Conservation (phyloP, 2,888 invertebrate species). For the Harmothoe impar region DNA sequence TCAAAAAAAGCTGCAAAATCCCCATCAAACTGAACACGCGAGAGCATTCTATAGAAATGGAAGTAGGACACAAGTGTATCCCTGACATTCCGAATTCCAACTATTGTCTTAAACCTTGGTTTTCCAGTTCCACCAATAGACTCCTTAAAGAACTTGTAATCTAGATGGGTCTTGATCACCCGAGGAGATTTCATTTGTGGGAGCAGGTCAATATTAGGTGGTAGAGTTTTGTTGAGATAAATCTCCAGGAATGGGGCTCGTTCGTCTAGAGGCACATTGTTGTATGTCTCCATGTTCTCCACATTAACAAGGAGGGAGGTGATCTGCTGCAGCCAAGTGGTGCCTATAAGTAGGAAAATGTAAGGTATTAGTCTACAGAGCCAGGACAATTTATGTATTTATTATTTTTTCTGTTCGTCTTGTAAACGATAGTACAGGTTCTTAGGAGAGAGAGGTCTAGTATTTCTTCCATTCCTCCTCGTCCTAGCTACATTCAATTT, state of each 20-base stretch:
- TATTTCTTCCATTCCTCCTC: no score
- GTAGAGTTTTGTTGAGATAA: background rate
- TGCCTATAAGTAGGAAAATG: conserved; percentile 77
- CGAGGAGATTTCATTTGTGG: conserved; percentile 28
- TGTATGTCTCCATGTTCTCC: conserved; percentile 80
- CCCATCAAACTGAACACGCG: conserved; percentile 43
- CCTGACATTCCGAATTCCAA: conserved; percentile 64
- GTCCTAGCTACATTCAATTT: no score
- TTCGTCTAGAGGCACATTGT: conserved; percentile 75
- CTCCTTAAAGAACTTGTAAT: conserved; percentile 24
- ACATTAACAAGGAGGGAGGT: conserved; percentile 82
- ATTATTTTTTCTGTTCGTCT: no score
- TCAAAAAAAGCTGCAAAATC: conserved; percentile 60
- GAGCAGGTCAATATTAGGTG: background rate
- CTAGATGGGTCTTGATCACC: conserved; percentile 63
- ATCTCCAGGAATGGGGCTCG: conserved; percentile 34
- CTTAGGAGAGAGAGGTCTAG: no score
- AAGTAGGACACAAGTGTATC: conserved; percentile 65
- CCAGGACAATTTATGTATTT: no score
- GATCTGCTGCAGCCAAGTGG: conserved; percentile 84
- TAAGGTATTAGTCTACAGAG: no score
- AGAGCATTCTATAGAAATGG: conserved; percentile 63
- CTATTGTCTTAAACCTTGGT: conserved; percentile 32
- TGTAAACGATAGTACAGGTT: no score
- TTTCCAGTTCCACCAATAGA: background rate